Evolutionary conservation across 2,797 vertebrate genomes (phyloP).

Genomic region (Schizopygopsis pylzovi): DNA sequence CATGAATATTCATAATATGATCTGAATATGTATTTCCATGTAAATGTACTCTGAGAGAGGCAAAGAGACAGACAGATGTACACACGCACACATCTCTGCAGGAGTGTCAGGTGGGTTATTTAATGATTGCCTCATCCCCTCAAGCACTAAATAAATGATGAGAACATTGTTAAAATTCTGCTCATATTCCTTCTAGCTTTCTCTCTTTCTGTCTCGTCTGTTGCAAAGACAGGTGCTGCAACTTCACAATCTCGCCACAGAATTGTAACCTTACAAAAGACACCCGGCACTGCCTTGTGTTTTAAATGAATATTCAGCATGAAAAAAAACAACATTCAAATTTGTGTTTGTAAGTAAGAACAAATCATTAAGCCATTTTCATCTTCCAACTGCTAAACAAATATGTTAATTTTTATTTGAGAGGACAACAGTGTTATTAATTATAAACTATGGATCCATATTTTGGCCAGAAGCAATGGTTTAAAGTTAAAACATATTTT

Average conservation of each 20-base stretch:
- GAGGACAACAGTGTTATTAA: too few species aligned
- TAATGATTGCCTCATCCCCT: conserved; percentile 60
- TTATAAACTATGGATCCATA: too few species aligned
- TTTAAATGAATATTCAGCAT: neutral
- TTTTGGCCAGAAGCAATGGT: too few species aligned
- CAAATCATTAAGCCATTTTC: neutral
- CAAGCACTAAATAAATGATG: conserved; percentile 81
- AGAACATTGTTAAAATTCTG: conserved; percentile 79
- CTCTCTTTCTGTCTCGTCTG: conserved; percentile 36
- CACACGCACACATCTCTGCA: conserved; percentile 34
- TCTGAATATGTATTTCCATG: neutral
- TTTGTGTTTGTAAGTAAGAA: neutral
- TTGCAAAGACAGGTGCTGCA: neutral
- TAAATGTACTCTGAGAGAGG: neutral
- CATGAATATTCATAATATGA: conserved; percentile 10
- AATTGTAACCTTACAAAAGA: conserved; percentile 23
- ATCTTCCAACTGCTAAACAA: too few species aligned
- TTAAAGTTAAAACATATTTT: too few species aligned
- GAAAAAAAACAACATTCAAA: neutral
- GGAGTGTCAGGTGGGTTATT: conserved; percentile 62
- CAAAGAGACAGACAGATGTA: conserved; percentile 22
- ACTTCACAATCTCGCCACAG: neutral
- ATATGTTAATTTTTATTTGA: too few species aligned
- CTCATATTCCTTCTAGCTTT: conserved; percentile 62
- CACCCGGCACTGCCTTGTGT: neutral